A percentile compares a stretch with the other conserved stretches of the same genome.
These are phyloP conservation scores for Malurus cyaneus DNA, from an alignment of 2,113 vertebrate species.

Conservation along the genomic window DNA sequence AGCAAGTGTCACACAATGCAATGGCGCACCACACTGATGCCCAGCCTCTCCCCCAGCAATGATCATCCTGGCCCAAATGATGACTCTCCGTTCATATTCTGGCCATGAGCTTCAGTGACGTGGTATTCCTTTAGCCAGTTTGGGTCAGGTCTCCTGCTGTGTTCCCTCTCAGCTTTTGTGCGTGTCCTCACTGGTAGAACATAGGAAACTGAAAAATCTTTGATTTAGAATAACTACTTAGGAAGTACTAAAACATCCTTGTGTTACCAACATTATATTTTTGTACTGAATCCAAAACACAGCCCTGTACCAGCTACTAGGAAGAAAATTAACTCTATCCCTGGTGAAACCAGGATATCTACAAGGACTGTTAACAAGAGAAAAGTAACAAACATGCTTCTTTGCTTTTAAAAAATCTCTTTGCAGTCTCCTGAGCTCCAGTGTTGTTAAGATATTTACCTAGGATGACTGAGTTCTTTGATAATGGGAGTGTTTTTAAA, in stretches of 20 bases:
- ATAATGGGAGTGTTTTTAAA: not conserved
- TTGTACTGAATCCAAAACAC: not conserved
- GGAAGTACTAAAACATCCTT: not conserved
- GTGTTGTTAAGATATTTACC: not conserved
- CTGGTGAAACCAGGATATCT: not conserved
- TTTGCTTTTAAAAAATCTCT: not conserved
- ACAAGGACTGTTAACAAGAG: not conserved
- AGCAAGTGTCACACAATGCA: not conserved
- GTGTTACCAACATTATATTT: not conserved
- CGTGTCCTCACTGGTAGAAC: not conserved
- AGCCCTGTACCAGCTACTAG: not conserved
- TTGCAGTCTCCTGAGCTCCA: not conserved
- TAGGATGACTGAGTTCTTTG: not conserved
- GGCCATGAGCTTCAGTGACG: not conserved
- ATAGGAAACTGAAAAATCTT: not conserved
- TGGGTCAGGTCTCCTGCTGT: not conserved
- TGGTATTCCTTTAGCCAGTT: not conserved
- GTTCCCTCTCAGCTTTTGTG: not conserved
- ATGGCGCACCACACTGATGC: not conserved
- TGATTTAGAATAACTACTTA: not conserved
- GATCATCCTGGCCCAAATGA: not conserved
- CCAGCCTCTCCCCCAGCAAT: not conserved
- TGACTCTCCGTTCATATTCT: not conserved
- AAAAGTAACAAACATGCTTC: not conserved
- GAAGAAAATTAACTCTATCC: not conserved